A percentile compares a stretch with the other conserved stretches of the same genome.
phyloP scores from a whole-genome alignment of 2,113 vertebrate species.

The Cavia porcellus region DNA sequence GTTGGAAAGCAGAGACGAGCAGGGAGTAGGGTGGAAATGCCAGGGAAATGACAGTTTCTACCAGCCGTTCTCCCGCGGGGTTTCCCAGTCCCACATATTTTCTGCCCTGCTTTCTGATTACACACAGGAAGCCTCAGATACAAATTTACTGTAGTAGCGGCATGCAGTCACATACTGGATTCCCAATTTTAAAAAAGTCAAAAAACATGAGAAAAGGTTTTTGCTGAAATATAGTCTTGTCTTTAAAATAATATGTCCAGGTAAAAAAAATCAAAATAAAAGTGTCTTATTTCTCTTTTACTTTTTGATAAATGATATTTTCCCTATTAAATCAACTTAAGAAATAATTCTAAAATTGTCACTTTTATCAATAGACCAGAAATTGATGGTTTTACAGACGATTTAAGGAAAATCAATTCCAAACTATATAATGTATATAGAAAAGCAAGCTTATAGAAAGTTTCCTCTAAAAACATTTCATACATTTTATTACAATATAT shows the following conservation, averaged over 20 bases:
- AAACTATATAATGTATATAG: not conserved
- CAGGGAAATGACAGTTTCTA: not conserved
- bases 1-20: not conserved
- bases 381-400: not conserved
- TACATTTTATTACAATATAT: not conserved
- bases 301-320: slow-evolving; percentile 15
- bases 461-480: not conserved
- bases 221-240: not conserved
- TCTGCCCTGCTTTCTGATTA: not conserved
- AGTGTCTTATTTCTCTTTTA: not conserved
- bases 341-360: slow-evolving; percentile 25
- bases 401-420: not conserved
- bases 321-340: not conserved
- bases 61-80: not conserved
- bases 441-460: not conserved
- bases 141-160: not conserved
- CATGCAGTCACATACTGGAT: not conserved
- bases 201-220: not conserved
- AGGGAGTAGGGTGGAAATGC: not conserved
- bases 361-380: not conserved
- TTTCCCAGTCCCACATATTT: not conserved
- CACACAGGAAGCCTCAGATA: not conserved
- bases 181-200: not conserved
- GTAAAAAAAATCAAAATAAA: not conserved
- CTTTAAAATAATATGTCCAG: not conserved